Conservation (phyloP, 2,888 invertebrate genomes). For the Thysanoteuthis rhombus region DNA sequence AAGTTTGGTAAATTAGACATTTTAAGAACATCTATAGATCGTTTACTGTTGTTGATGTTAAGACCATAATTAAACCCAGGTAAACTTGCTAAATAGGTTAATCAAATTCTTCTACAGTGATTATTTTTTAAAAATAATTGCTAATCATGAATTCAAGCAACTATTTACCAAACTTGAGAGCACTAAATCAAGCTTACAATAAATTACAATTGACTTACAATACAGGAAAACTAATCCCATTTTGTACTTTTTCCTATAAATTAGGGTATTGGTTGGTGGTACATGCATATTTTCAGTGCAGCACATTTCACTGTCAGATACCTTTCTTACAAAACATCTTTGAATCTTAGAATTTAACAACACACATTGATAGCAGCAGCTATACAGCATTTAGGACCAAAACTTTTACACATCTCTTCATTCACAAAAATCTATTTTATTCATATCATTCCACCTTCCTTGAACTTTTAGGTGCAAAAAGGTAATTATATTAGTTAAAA, state of each 20-base stretch:
- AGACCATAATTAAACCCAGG: background rate
- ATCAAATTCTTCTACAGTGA: too few species aligned
- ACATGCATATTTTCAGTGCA: background rate
- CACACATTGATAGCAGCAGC: background rate
- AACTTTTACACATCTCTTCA: background rate
- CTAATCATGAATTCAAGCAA: background rate
- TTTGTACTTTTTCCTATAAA: background rate
- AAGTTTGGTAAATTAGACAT: too few species aligned
- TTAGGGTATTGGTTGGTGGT: background rate
- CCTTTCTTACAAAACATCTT: too few species aligned
- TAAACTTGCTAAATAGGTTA: background rate
- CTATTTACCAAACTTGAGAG: background rate
- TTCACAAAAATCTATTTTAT: background rate
- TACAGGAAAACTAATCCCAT: too few species aligned
- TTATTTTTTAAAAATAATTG: background rate
- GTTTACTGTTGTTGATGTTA: too few species aligned
- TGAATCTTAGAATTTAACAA: background rate
- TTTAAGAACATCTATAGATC: too few species aligned
- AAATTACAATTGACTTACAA: too few species aligned
- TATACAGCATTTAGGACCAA: background rate
- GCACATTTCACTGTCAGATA: background rate
- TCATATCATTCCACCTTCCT: background rate
- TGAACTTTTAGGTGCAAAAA: background rate
- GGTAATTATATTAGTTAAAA: too few species aligned
- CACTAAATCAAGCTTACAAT: too few species aligned